A percentile compares a stretch with the other conserved stretches of the same genome.
Conservation (phyloP, 2,113 vertebrate genomes). For the Xenopus laevis region DNA sequence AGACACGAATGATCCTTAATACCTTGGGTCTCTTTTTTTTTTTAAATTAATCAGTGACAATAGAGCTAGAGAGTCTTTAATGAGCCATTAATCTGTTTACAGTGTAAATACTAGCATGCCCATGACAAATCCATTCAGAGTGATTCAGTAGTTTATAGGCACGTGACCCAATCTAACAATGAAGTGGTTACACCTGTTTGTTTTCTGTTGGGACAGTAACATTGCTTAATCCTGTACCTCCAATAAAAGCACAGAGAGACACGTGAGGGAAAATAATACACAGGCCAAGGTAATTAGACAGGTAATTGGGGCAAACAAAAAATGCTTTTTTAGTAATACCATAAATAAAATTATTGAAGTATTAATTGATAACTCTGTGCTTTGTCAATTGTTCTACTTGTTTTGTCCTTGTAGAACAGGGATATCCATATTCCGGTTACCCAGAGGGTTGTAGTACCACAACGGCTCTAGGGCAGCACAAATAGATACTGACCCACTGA, state of each 20-base stretch:
- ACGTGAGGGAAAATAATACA: slow-evolving; percentile 2
- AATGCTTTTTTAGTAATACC: slow-evolving; percentile 3
- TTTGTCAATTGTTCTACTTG: too few species aligned
- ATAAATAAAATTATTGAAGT: slow-evolving; percentile 5
- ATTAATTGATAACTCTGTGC: too few species aligned
- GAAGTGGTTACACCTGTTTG: slow-evolving; percentile 16
- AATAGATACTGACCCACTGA: too few species aligned
- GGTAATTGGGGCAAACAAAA: slow-evolving; percentile 1
- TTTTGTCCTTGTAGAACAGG: too few species aligned
- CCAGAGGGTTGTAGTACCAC: too few species aligned
- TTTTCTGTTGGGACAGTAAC: neutral
- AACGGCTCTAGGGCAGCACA: too few species aligned
- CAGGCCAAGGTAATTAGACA: slow-evolving; percentile 8
- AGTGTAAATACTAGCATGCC: neutral
- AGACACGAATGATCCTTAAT: too few species aligned
- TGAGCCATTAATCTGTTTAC: slow-evolving; percentile 16
- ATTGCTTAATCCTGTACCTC: neutral
- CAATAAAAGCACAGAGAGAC: slow-evolving; percentile 18
- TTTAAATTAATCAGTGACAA: too few species aligned
- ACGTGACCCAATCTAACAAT: neutral
- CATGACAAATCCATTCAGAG: slow-evolving; percentile 11
- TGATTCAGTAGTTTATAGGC: neutral
- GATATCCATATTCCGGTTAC: too few species aligned
- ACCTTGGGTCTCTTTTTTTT: too few species aligned
- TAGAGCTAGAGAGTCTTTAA: neutral